These are phyloP conservation scores for Macroramphosus scolopax DNA, from an alignment of 2,797 vertebrate genomes.

Conservation along the genomic window DNA sequence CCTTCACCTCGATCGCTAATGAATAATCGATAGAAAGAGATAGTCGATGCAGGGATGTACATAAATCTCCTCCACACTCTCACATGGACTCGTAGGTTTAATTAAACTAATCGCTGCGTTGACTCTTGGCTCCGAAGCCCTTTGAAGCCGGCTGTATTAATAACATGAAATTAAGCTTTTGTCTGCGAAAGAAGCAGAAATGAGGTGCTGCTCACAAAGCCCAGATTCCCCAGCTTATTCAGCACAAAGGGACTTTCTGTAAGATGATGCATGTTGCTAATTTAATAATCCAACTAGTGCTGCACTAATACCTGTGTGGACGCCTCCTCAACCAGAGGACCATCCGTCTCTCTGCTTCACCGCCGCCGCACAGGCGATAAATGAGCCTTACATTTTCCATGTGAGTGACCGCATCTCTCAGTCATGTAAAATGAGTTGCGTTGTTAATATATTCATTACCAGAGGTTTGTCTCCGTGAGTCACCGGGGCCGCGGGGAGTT, in stretches of 20 bases:
- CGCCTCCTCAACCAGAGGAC: constrained; percentile 11
- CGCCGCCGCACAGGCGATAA: constrained; percentile 23
- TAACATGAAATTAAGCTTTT: constrained; percentile 64
- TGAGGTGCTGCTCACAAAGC: constrained; percentile 35
- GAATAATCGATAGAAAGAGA: constrained; percentile 63
- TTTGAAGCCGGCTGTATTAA: constrained; percentile 70
- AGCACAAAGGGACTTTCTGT: constrained; percentile 27
- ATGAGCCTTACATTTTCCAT: constrained; percentile 48
- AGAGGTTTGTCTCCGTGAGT: constrained; percentile 23
- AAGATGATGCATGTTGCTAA: constrained; percentile 37
- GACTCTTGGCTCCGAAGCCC: constrained; percentile 60
- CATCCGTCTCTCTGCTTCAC: constrained; percentile 18
- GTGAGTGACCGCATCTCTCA: constrained; percentile 31
- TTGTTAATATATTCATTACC: constrained; percentile 31
- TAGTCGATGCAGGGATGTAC: constrained; percentile 54
- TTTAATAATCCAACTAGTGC: constrained; percentile 47
- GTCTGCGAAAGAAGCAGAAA: constrained; percentile 50
- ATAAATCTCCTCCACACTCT: constrained; percentile 59
- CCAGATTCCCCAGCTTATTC: constrained; percentile 45
- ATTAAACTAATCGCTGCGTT: constrained; percentile 75
- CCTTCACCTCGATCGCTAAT: constrained; percentile 54
- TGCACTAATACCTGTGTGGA: constrained; percentile 19
- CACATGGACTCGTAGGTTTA: constrained; percentile 65
- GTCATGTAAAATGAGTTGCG: constrained; percentile 29
- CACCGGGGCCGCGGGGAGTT: constrained; percentile 4